A percentile compares a stretch with the other conserved stretches of the same genome.
Conservation (phyloP, 1,140 invertebrate genomes). For the Papilio machaon region DNA sequence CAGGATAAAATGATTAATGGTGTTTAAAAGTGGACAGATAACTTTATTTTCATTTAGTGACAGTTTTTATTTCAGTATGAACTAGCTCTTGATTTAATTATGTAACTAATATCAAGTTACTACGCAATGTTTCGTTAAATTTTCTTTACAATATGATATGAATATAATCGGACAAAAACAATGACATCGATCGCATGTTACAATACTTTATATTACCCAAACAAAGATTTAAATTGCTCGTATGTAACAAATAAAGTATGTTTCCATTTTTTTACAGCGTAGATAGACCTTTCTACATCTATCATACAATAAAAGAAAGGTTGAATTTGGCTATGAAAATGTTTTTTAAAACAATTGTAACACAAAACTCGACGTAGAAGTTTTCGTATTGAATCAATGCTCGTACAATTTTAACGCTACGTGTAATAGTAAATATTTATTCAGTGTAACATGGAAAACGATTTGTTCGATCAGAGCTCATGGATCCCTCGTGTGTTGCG, state of each 20-base stretch:
- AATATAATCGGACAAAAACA: neutral
- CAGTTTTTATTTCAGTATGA: neutral
- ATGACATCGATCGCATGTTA: neutral
- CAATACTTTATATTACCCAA: neutral
- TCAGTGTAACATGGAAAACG: constrained; percentile 10
- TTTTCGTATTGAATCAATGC: constrained; percentile 5
- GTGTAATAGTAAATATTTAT: constrained; percentile 18
- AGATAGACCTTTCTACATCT: neutral
- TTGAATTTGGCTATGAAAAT: neutral
- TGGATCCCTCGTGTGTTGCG: neutral
- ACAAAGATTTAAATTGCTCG: neutral
- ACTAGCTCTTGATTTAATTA: neutral
- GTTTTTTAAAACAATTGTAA: constrained; percentile 8
- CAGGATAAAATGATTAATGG: neutral
- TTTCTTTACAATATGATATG: neutral
- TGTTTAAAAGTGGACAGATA: neutral
- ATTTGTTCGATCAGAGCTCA: constrained; percentile 13
- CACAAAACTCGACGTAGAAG: neutral
- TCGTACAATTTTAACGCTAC: neutral
- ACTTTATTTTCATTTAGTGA: neutral
- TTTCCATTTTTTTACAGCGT: neutral
- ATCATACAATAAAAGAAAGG: neutral
- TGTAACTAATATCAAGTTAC: no score
- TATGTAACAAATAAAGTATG: neutral
- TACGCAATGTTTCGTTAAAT: neutral